Base-by-base conservation (phyloP, 2,888 invertebrate genomes). In the Sinotaia quadrata region DNA sequence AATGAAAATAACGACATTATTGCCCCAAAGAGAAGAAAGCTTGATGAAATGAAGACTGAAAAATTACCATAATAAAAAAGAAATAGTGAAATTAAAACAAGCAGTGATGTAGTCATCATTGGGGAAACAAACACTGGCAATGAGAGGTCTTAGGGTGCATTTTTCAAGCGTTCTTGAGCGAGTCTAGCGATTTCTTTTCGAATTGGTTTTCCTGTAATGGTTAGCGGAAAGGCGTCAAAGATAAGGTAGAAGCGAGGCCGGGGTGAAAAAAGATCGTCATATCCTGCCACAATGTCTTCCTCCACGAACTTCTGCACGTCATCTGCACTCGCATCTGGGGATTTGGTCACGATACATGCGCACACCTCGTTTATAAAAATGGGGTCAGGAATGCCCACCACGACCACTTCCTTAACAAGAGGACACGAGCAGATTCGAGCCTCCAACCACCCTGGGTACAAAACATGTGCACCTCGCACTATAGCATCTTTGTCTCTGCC, bases 361-460 rank as follows among this genome's bases (percentile, higher is more conserved):
- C 60, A 60, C 4, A 60, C 21, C n/a, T 60, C 60, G 60, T 33
- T 47, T 1, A 18, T 27, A 5, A 60, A 15, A 12, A 47, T 31
- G 21, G 21, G 27, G 60, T 60, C 47, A 60, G 60, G 60, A 7
- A 60, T 49, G 18, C 60, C 60, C 2, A 60, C 60, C 44, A 60
- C 60, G 33, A 60, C 10, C 5, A 47, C 60, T 24, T 47, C 60
- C 4, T n/a, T 12, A 12, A 60, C 60, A 0, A 21, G 31, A 3
- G 60, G 47, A 33, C 60, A 60, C 33, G 5, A 4, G 2, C 27
- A 10, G 29, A 60, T 29, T 8, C 33, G 31, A 34, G 44, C 21
- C 21, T 60, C 60, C 33, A 60, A 0, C 31, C 31, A 10, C 1
- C 31, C 47, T 12, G 60, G 60, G 47, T 60, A 60, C 4, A 60